Percentiles rank a stretch among this genome's conserved stretches.
Evolutionary conservation across 1,140 invertebrate species (phyloP).

Genomic region (Choristoneura fumiferana): DNA sequence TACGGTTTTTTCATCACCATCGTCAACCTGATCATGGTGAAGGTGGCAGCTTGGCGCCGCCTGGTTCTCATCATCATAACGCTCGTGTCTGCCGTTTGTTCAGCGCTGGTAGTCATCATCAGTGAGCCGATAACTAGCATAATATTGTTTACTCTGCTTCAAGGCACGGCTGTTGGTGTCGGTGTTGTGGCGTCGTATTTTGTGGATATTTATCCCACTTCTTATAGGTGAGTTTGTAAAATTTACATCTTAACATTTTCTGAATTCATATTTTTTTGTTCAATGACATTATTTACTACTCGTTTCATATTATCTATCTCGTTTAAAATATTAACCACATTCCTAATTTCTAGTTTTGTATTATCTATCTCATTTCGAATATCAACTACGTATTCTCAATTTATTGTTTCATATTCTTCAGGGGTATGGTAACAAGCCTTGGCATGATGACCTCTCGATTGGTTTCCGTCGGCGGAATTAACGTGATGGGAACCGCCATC

Average conservation of each 20-base stretch:
- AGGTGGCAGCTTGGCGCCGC: constrained; percentile 27
- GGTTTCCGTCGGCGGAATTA: constrained; percentile 31
- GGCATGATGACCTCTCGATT: constrained; percentile 40
- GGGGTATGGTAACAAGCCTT: constrained; percentile 36
- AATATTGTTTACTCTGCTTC: constrained; percentile 38
- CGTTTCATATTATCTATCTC: too few species aligned
- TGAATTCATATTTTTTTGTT: too few species aligned
- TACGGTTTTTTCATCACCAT: constrained; percentile 32
- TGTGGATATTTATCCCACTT: constrained; percentile 48
- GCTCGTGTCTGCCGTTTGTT: constrained; percentile 30
- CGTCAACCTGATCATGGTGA: constrained; percentile 25
- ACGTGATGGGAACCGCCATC: constrained; percentile 33
- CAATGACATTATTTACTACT: too few species aligned
- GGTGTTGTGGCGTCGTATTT: constrained; percentile 40
- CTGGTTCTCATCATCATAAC: constrained; percentile 30
- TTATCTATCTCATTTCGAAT: too few species aligned
- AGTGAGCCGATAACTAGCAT: constrained; percentile 37
- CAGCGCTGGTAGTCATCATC: constrained; percentile 31
- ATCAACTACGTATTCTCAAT: too few species aligned
- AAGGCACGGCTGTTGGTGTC: constrained; percentile 36
- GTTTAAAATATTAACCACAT: too few species aligned
- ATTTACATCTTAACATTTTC: too few species aligned
- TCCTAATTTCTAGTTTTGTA: too few species aligned
- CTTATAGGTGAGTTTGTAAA: constrained; percentile 43
- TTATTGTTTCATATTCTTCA: too few species aligned